A percentile compares a stretch with the other conserved stretches of the same genome.
These are phyloP conservation scores for Oikopleura dioica DNA, from an alignment of 23 tunicate genomes.

Conservation along the genomic window DNA sequence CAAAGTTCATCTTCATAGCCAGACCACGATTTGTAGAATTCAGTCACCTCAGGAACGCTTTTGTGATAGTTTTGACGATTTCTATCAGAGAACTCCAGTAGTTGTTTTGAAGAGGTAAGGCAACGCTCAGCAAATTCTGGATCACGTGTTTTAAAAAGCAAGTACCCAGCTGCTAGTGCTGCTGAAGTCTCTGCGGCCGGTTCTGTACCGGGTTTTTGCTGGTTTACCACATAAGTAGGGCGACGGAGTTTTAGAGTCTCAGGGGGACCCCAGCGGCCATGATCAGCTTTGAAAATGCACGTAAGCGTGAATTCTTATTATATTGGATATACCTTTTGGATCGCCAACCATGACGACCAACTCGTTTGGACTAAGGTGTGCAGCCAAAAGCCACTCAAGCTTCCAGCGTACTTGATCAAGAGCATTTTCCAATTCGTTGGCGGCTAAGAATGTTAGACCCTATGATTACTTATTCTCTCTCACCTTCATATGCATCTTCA, in stretches of 20 bases:
- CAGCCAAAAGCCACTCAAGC: not conserved
- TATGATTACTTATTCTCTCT: too few relatives aligned
- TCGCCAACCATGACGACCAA: not conserved
- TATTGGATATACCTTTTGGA: too few relatives aligned
- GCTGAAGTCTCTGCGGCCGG: not conserved
- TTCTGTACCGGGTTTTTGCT: not conserved
- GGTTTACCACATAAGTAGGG: not conserved
- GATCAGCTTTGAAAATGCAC: not conserved
- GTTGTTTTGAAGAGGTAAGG: not conserved
- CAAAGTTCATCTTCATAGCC: not conserved
- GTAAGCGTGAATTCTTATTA: too few relatives aligned
- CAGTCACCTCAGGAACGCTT: not conserved
- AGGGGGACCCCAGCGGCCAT: not conserved
- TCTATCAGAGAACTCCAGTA: not conserved
- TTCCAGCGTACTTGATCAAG: not conserved
- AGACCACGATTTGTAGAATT: not conserved
- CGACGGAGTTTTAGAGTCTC: not conserved
- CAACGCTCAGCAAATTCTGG: not conserved
- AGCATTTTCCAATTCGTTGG: not conserved
- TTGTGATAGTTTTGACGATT: not conserved
- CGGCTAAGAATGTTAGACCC: too few relatives aligned
- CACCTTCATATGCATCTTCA: not conserved
- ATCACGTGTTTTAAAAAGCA: not conserved
- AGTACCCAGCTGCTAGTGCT: not conserved
- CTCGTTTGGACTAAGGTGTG: not conserved